Base-by-base conservation (phyloP, 35 echinoderm and acorn worm genomes). In the Heliocidaris erythrogramma region DNA sequence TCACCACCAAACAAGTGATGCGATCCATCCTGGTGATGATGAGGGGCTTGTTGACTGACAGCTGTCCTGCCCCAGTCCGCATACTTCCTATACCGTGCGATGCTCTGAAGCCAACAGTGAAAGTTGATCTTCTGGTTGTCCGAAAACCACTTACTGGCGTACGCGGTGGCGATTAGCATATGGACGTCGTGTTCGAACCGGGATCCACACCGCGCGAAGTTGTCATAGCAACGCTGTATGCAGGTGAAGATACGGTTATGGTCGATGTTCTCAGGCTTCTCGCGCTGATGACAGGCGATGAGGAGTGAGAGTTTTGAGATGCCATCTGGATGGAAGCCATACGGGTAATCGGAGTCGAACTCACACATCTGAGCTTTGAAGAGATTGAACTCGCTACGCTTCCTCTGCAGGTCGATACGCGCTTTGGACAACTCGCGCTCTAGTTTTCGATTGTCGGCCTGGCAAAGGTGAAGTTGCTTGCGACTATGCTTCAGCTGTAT, bases 121-220 rank as follows among this genome's bases (percentile, higher is more conserved):
- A 99, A 97, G 69, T 95, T 95, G 18, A 99, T 96, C 30, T 97
- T 86, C 48, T 99, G 98, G 49, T 99, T 95, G 9, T 97, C 98
- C 5, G 96, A 95, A 90, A 99, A 99, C 98, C 98, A 99, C 91
- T 99, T 97, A 92, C 98, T 97, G 9, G 98, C 98, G 52, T 99
- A 99, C 10, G 98, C 96, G 9, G 98, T 99, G 7, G 98, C 97
- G 27, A 99, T 86, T 48, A 99, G 91, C 98, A 99, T 99, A 59
- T 99, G 98, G 30, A 99, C 97, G 85, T 99, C 98, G 59, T 99
- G 97, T 49, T 99, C 98, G 94, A 95, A 99, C 30, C 94, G 90
- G 5, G 93, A 94, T 10, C 98, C 98, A 32, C 98, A 99, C 29
- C 98, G 59, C 5, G 98, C 98, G 92, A 89, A 99, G 49, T 91